Percentiles rank a stretch among this genome's conserved stretches.
These are phyloP conservation scores for Montipora foliosa DNA, from an alignment of 64 coral and sea anemone genomes.

Conservation along the genomic window DNA sequence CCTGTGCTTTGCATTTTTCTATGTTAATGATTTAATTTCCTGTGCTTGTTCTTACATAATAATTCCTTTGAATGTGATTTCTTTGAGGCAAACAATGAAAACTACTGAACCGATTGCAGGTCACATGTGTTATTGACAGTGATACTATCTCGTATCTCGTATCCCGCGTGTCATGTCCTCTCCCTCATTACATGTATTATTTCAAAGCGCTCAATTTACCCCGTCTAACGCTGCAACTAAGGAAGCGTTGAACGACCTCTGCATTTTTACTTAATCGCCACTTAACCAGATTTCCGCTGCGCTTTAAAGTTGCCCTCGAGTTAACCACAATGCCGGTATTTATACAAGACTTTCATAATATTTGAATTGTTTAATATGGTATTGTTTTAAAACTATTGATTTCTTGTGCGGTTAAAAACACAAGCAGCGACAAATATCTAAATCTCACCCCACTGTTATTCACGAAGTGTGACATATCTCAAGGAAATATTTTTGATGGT, in stretches of 20 bases:
- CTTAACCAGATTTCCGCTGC: constrained; percentile 27
- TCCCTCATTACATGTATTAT: background rate
- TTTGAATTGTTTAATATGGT: constrained; percentile 79
- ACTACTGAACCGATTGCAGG: constrained; percentile 60
- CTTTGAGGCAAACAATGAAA: constrained; percentile 65
- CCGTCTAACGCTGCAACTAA: background rate
- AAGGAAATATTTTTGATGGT: constrained; percentile 30
- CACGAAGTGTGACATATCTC: constrained; percentile 17
- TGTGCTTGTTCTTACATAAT: constrained; percentile 84
- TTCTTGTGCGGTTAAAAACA: constrained; percentile 44
- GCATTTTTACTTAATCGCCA: background rate
- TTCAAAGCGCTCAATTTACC: background rate
- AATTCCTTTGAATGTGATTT: constrained; percentile 65
- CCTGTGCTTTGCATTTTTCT: constrained; percentile 59
- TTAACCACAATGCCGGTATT: constrained; percentile 75
- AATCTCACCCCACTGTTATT: constrained; percentile 51
- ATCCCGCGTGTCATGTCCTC: background rate
- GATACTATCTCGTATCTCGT: background rate
- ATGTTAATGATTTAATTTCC: constrained; percentile 91
- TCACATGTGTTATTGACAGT: constrained; percentile 65
- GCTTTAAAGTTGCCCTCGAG: constrained; percentile 62
- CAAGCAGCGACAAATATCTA: constrained; percentile 62
- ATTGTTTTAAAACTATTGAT: constrained; percentile 66
- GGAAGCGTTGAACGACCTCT: background rate
- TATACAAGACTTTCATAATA: constrained; percentile 84